Conservation (phyloP, 1,140 invertebrate species). For the Bombus pascuorum region DNA sequence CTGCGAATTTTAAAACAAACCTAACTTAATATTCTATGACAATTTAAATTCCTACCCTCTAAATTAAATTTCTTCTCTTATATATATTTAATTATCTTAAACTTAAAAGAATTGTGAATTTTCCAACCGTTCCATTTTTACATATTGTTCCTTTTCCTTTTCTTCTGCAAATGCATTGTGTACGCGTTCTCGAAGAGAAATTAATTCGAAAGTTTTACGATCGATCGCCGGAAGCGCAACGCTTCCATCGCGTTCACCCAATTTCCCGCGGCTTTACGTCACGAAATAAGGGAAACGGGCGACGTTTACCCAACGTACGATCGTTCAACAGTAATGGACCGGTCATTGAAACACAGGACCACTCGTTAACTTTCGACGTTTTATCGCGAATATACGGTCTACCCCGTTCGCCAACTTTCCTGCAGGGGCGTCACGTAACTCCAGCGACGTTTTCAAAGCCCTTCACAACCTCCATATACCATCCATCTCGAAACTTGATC, state of each 20-base stretch:
- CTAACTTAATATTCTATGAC: neutral
- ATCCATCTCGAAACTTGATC: neutral
- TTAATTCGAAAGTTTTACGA: constrained; percentile 32
- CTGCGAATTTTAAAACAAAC: too few species aligned
- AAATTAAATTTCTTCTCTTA: neutral
- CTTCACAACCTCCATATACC: constrained; percentile 1
- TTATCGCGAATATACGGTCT: constrained; percentile 7
- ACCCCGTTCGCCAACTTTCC: neutral
- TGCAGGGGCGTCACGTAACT: constrained; percentile 1
- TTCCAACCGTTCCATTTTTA: neutral
- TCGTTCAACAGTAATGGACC: constrained; percentile 18
- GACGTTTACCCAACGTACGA: constrained; percentile 8
- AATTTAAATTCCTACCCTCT: neutral
- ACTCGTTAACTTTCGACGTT: constrained; percentile 39
- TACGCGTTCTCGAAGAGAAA: neutral
- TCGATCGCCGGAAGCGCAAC: neutral
- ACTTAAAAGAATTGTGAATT: neutral
- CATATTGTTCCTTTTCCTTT: neutral
- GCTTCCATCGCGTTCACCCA: neutral
- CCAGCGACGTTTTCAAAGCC: constrained; percentile 2
- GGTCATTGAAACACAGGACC: neutral
- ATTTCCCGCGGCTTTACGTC: constrained; percentile 13
- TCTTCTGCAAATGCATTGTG: neutral
- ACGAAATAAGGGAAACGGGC: constrained; percentile 22
- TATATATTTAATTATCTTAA: neutral